Evolutionary conservation across 1,140 invertebrate species (phyloP), one percentile per base, ranked within the genome.

Genomic region (Homalodisca vitripennis): DNA sequence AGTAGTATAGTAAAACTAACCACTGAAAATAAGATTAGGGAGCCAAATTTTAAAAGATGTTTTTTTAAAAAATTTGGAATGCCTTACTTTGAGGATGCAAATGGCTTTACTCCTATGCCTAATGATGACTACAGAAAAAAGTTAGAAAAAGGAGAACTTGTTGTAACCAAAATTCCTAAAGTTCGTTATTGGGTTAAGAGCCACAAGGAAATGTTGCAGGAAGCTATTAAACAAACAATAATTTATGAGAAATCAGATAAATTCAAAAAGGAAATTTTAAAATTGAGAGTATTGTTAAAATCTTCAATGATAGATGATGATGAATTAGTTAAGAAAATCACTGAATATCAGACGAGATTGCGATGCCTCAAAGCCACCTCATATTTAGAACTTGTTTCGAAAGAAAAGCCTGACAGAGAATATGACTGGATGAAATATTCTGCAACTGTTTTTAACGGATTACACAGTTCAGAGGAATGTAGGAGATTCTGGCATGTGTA

Each of bases 401-500:
- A 51, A 53, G 46, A 69, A 60, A 17, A 46, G 2, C 29, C 53
- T 34, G 31, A 74, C 66, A 1, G 73, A 60, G 77, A 80, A 70
- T 81, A 80, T 68, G 80, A 82, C 66, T 84, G 81, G 81, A 67
- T 80, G 67, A 81, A 80, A 73, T 83, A 86, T 62, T 80, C 83
- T 2, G 76, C 71, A 0, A 57, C 72, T 2, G 76, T 81, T 68
- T 76, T 85, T 62, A 75, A 81, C 48, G 77, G 77, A 67, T 79
- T 79, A 13, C 85, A 85, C 72, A 80, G 80, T 0, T 74, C 81
- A 0, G 76, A 79, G 1, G 86, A 85, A 74, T 88, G 85, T 74
- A 74, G 80, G 51, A 82, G 83, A 0, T 84, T 89, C 75, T 92
- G 90, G 90, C 83, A 85, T 66, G 79, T 86, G 20, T 89, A 85